Percentiles rank a stretch among this genome's conserved stretches.
phyloP scores from a whole-genome alignment of 1,140 invertebrate genomes.

The Homalodisca vitripennis region DNA sequence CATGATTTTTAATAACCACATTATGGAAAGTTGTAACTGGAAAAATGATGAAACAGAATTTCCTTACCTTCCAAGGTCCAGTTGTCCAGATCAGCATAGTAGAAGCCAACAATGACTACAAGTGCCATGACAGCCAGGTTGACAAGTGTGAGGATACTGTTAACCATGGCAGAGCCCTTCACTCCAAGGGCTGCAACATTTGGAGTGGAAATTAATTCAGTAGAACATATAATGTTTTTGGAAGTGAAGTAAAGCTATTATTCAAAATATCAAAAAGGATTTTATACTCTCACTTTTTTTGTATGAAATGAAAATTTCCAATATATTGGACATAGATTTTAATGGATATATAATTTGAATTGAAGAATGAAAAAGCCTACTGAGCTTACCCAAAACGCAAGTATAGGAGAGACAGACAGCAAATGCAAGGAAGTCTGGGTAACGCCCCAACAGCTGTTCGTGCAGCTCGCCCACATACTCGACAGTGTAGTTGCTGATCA shows the following conservation, averaged over 20 bases:
- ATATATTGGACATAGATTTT: too few relatives aligned
- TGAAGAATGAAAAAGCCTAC: neutral
- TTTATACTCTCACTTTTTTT: too few relatives aligned
- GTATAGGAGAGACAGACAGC: constrained; percentile 71
- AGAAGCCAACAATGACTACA: constrained; percentile 75
- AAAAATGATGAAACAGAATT: neutral
- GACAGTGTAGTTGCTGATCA: constrained; percentile 78
- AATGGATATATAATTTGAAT: too few relatives aligned
- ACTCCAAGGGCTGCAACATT: constrained; percentile 67
- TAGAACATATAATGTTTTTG: neutral
- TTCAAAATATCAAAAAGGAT: too few relatives aligned
- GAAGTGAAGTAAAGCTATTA: neutral
- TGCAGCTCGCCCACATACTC: constrained; percentile 68
- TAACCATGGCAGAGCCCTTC: constrained; percentile 82
- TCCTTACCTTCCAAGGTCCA: constrained; percentile 59
- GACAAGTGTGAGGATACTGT: constrained; percentile 75
- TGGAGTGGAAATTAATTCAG: constrained; percentile 36
- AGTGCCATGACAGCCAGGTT: constrained; percentile 73
- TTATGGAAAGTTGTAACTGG: neutral
- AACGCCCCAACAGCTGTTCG: constrained; percentile 65
- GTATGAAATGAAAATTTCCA: too few relatives aligned
- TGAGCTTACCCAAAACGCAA: constrained; percentile 53
- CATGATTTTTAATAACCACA: too few relatives aligned
- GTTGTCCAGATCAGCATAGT: constrained; percentile 74
- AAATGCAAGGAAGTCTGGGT: constrained; percentile 82